A percentile compares a stretch with the other conserved stretches of the same genome.
These are phyloP conservation scores for Catocala fraxini DNA, from an alignment of 2,888 invertebrate species.

Conservation along the genomic window DNA sequence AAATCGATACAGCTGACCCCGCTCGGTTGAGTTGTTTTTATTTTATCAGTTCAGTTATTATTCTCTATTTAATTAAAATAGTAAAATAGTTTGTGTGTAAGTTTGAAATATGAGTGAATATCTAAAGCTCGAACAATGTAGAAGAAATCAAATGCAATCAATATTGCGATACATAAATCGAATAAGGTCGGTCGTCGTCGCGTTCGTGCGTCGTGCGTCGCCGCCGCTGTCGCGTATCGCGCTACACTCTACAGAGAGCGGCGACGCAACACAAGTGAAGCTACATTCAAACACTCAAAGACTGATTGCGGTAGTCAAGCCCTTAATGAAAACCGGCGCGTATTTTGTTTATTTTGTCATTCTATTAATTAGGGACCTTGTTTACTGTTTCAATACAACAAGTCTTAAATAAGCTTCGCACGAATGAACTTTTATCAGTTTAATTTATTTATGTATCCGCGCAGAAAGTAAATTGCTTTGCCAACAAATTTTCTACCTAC, in stretches of 20 bases:
- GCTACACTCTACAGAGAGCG: constrained; percentile 8
- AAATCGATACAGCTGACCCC: neutral
- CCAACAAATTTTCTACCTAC: constrained; percentile 48
- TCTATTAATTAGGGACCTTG: constrained; percentile 74
- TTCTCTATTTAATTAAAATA: no score
- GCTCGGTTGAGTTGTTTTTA: no score
- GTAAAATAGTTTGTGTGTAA: no score
- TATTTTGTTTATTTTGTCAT: constrained; percentile 71
- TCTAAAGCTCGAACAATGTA: neutral
- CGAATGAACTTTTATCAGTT: constrained; percentile 72
- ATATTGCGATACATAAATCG: constrained; percentile 11
- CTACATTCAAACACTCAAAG: constrained; percentile 35
- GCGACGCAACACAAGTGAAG: constrained; percentile 19
- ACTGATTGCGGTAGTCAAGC: constrained; percentile 54
- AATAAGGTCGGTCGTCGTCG: constrained; percentile 14
- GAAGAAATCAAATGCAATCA: constrained; percentile 7
- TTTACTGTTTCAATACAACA: constrained; percentile 74
- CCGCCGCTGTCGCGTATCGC: neutral
- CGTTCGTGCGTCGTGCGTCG: neutral
- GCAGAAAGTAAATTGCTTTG: constrained; percentile 61
- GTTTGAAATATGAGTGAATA: no score
- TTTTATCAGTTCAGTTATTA: no score
- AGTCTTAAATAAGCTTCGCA: constrained; percentile 71
- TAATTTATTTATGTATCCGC: constrained; percentile 68
- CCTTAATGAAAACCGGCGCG: constrained; percentile 63